phyloP scores from a whole-genome alignment of 2,797 vertebrate genomes.

The Acanthurus tractus region DNA sequence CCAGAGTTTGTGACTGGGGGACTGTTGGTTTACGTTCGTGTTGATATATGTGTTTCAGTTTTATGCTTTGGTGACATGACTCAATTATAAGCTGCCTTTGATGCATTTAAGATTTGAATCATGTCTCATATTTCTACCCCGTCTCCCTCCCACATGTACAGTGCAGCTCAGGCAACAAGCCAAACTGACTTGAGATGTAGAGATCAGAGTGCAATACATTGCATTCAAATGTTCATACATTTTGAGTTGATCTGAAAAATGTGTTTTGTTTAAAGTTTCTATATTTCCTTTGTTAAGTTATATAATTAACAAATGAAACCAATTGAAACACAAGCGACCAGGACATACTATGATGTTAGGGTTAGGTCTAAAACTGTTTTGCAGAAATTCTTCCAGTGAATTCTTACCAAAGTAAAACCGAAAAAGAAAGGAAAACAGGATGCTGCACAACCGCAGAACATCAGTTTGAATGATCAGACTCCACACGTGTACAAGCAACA shows the following conservation, averaged over 20 bases:
- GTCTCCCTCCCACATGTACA: conserved; percentile 49
- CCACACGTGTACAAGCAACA: conserved; percentile 25
- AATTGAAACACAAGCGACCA: background rate
- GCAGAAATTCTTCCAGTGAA: conserved; percentile 24
- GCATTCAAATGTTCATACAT: background rate
- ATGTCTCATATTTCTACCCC: conserved; percentile 53
- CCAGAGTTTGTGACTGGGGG: background rate
- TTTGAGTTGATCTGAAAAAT: background rate
- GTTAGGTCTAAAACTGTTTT: conserved; percentile 5
- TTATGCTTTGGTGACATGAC: conserved; percentile 58
- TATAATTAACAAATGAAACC: background rate
- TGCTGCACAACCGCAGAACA: conserved; percentile 45
- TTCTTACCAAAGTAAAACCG: conserved; percentile 7
- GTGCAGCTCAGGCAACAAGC: conserved; percentile 13
- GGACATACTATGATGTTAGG: background rate
- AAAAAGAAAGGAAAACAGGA: conserved; percentile 60
- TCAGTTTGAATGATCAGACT: conserved; percentile 54
- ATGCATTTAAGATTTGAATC: conserved; percentile 70
- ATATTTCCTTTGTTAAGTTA: background rate
- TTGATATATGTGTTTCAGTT: conserved; percentile 52
- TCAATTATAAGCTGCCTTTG: conserved; percentile 61
- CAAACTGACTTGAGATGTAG: background rate
- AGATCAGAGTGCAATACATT: conserved; percentile 4
- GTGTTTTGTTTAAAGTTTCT: background rate
- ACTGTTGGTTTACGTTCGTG: conserved; percentile 25